Evolutionary conservation across 2,888 invertebrate species (phyloP), one percentile per base, ranked within the genome.

Genomic region (Elysia crispata): DNA sequence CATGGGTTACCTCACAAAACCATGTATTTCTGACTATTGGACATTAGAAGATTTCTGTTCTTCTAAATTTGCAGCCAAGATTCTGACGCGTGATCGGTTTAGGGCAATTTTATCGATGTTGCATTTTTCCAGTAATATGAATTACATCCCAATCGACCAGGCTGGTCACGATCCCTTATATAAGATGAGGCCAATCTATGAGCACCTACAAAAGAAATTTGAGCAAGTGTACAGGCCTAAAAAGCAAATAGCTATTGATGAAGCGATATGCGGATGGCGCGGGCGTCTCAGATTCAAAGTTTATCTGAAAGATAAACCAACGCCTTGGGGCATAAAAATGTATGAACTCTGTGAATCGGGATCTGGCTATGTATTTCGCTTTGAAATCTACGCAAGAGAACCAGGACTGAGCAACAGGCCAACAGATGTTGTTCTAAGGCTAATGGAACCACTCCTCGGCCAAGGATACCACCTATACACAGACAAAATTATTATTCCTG

Each of bases 361-460:
- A 6, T 30, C 69, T 0, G 69, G 54, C 28, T 77, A 77, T 33
- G 70, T 70, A 1, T 41, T 23, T n/a, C 15, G 64, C 5, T 77
- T 77, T 57, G 77, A 77, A 23, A 77, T 77, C 1, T 77, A 31
- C 57, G 77, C 69, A 1, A 23, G 13, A 13, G 66, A 69, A 1
- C 69, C 69, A 57, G 31, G 31, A 13, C 13, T 54, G 0, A 30
- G 30, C 31, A 77, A 77, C 70, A 54, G 30, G 28, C 77, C 77
- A 11, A 69, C 31, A 1, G 77, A 77, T 57, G 70, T 69, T 15
- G 77, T 69, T 0, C 13, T 54, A 3, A 1, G 69, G 5, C 50
- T 77, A 20, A 33, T 57, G 11, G 77, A 50, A 11, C 77, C 77
- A 15, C 77, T 77, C 15, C 67, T 76, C 20, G 50, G 67, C 50